Evolutionary conservation across 1,140 invertebrate species (phyloP).

Genomic region (Venturia canescens): DNA sequence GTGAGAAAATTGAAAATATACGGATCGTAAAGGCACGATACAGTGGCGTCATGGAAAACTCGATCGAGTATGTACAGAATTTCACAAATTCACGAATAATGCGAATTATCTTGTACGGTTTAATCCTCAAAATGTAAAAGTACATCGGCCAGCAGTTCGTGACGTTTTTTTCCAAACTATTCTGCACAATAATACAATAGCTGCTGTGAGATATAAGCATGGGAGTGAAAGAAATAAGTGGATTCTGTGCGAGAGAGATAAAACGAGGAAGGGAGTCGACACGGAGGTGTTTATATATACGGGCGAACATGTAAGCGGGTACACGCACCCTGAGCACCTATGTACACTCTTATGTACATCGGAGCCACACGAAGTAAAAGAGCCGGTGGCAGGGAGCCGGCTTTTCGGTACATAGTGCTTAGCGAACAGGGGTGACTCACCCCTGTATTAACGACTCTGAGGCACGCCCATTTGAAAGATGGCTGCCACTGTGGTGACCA

Average conservation of each 20-base stretch:
- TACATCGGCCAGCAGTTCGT: constrained; percentile 38
- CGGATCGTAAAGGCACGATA: too few relatives aligned
- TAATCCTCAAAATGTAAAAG: background rate
- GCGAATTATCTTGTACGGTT: background rate
- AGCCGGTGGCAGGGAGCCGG: constrained; percentile 56
- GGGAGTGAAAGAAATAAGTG: constrained; percentile 42
- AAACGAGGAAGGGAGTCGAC: constrained; percentile 46
- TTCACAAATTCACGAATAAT: background rate
- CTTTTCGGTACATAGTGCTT: constrained; percentile 57
- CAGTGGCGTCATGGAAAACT: background rate
- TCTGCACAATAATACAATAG: constrained; percentile 47
- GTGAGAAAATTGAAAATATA: too few relatives aligned
- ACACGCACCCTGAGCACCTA: constrained; percentile 15
- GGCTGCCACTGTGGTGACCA: constrained; percentile 69
- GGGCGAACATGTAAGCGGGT: constrained; percentile 1
- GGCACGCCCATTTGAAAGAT: constrained; percentile 73
- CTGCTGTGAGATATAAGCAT: constrained; percentile 30
- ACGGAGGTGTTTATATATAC: constrained; percentile 42
- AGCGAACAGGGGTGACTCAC: constrained; percentile 70
- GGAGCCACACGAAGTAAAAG: background rate
- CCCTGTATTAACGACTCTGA: constrained; percentile 69
- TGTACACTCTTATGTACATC: background rate
- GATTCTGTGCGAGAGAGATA: constrained; percentile 52
- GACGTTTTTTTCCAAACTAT: constrained; percentile 48
- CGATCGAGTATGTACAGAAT: background rate